Conservation (phyloP, 2,113 vertebrate species). For the Sula dactylatra region DNA sequence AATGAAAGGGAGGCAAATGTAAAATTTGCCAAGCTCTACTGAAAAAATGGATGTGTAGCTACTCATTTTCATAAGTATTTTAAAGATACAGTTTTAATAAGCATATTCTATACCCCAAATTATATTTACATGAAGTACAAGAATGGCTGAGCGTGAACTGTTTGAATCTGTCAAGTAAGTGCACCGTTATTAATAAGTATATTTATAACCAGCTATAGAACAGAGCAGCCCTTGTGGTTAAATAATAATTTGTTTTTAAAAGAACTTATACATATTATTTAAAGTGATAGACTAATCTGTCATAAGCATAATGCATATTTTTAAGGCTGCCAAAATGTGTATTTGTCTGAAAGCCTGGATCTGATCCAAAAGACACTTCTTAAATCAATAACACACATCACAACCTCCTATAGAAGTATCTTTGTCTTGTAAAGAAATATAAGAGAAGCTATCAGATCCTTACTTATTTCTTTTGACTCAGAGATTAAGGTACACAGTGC, state of each 20-base stretch:
- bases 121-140: not conserved
- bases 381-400: not conserved
- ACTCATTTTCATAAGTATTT: slow-evolving; percentile 19
- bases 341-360: slow-evolving; percentile 13
- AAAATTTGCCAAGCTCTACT: slow-evolving; percentile 16
- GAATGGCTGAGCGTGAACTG: not conserved
- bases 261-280: not conserved
- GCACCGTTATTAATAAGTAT: not conserved
- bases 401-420: not conserved
- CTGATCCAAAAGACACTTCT: not conserved
- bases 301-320: not conserved
- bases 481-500: not conserved
- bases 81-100: not conserved
- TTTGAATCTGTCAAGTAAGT: not conserved
- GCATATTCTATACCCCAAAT: not conserved
- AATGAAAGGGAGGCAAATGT: not conserved
- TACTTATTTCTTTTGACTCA: not conserved
- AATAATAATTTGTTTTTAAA: not conserved
- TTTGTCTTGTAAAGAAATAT: not conserved
- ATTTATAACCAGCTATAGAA: not conserved
- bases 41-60: slow-evolving; percentile 5
- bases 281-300: not conserved
- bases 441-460: not conserved
- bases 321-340: not conserved
- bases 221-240: not conserved